phyloP scores from a whole-genome alignment of 1,140 invertebrate genomes.

The Dreissena polymorpha region DNA sequence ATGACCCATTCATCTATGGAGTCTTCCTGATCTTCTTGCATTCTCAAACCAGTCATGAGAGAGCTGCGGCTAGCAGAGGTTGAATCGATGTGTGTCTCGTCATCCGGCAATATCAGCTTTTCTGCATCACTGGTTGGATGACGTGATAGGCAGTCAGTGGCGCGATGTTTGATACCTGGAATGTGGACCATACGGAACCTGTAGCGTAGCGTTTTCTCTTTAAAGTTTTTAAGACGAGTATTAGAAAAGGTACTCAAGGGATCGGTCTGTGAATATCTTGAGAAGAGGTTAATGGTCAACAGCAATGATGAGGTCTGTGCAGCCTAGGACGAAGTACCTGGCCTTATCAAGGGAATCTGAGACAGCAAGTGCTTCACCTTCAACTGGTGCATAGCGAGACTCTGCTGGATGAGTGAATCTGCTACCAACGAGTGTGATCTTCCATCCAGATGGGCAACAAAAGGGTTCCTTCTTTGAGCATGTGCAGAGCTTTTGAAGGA shows the following conservation, averaged over 20 bases:
- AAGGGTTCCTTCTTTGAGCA: slow-evolving; percentile 47
- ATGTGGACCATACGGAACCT: slow-evolving; percentile 53
- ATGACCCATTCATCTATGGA: slow-evolving; percentile 45
- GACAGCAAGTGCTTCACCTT: slow-evolving; percentile 66
- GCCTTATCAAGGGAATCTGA: slow-evolving; percentile 62
- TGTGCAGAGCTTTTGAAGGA: slow-evolving; percentile 64
- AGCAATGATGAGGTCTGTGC: slow-evolving; percentile 55
- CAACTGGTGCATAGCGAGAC: slow-evolving; percentile 64
- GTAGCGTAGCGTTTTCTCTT: slow-evolving; percentile 46
- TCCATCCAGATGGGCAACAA: slow-evolving; percentile 58
- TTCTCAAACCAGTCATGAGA: not conserved
- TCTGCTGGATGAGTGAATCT: slow-evolving; percentile 65
- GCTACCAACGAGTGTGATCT: slow-evolving; percentile 64
- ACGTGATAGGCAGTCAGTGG: slow-evolving; percentile 46
- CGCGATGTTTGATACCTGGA: slow-evolving; percentile 45
- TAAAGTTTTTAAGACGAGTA: slow-evolving; percentile 51
- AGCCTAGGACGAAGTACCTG: slow-evolving; percentile 61
- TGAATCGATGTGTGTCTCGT: slow-evolving; percentile 7
- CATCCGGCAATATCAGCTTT: slow-evolving; percentile 19
- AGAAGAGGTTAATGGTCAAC: slow-evolving; percentile 65
- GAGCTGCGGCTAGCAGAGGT: not conserved
- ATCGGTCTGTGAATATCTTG: slow-evolving; percentile 53
- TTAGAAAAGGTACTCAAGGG: slow-evolving; percentile 58
- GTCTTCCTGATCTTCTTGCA: too few species aligned
- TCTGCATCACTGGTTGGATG: slow-evolving; percentile 50